Base-by-base conservation (phyloP, 1,140 invertebrate species). In the Whitmania pigra region DNA sequence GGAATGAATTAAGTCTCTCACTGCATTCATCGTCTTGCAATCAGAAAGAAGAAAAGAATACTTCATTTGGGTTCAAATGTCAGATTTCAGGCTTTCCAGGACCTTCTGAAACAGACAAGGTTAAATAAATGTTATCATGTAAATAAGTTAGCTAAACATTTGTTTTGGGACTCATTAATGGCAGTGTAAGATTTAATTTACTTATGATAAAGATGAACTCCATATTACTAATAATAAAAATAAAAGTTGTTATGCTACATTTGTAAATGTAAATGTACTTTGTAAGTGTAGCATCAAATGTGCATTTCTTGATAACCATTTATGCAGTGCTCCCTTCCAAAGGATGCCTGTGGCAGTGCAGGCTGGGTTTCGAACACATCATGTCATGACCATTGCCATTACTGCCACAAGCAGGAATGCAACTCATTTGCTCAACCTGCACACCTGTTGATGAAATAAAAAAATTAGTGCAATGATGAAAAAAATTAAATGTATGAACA, bases 11-110 rank as follows among this genome's bases (percentile, higher is more conserved):
- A 0, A 87, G 94, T 75, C 95, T 97, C 80, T 94, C 92, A 0
- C 78, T 97, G 78, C 93, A 97, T 83, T 96, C 93, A 0, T 92
- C 94, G 0, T 92, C 93, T 0, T 90, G 96, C 82, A 97, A 97
- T 82, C 87, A 94, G 73, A 92, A 92, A 79, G 92, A 94, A 83
- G 93, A 94, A 69, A 88, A 89, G 77, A 87, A 88, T 6, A 85
- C 84, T 76, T 88, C 88, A 60, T 97, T 88, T 83, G 94, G 94
- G 4, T 97, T 94, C 83, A 91, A 91, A 75, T 95, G 93, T 82
- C 86, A 87, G 55, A 71, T 72, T 54, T 31, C 22, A 63, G 57
- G 57, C 0, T 31, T 63, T 22, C 43, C 43, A 49, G 43, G 43
- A 49, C 13, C 43, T 49, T 49, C 43, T 49, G 43, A 49, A 49